Conservation (phyloP, 1,140 invertebrate genomes). For the Zaprionus lachaisei region DNA sequence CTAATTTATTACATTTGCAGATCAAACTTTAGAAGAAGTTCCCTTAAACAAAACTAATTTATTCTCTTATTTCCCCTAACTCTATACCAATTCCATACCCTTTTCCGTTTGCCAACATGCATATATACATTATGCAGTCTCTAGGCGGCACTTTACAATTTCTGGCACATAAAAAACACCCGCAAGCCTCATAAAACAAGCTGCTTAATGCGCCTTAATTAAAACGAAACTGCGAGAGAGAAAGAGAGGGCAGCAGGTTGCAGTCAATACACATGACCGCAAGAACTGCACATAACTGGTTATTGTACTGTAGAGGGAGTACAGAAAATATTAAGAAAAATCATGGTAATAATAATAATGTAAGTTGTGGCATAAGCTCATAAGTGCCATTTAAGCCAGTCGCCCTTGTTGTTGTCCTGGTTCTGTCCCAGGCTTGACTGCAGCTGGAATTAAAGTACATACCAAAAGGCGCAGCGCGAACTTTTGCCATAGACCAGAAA, state of each 20-base stretch:
- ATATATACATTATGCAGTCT: background rate
- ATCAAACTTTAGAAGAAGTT: background rate
- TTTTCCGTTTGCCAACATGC: background rate
- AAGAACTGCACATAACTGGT: constrained; percentile 70
- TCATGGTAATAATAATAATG: constrained; percentile 81
- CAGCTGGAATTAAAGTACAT: constrained; percentile 81
- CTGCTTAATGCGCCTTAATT: constrained; percentile 69
- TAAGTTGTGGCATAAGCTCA: constrained; percentile 83
- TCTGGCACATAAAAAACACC: constrained; percentile 34
- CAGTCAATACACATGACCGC: constrained; percentile 56
- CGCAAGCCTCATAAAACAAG: constrained; percentile 52
- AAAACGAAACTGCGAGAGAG: constrained; percentile 50
- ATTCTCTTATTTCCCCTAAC: background rate
- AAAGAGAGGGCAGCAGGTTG: constrained; percentile 7
- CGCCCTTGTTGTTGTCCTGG: constrained; percentile 48
- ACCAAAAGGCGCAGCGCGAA: constrained; percentile 76
- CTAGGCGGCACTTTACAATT: constrained; percentile 3
- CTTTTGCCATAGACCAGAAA: constrained; percentile 74
- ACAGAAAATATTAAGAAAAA: constrained; percentile 57
- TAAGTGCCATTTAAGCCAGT: constrained; percentile 82
- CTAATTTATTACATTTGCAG: too few species aligned
- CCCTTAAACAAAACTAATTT: background rate
- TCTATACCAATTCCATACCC: background rate
- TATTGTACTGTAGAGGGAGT: constrained; percentile 52
- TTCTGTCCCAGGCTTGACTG: constrained; percentile 42